Percentiles rank a stretch among this genome's conserved stretches.
Evolutionary conservation across 53 echinoderm and acorn worm genomes (phyloP).

Genomic region (Paracentrotus lividus): DNA sequence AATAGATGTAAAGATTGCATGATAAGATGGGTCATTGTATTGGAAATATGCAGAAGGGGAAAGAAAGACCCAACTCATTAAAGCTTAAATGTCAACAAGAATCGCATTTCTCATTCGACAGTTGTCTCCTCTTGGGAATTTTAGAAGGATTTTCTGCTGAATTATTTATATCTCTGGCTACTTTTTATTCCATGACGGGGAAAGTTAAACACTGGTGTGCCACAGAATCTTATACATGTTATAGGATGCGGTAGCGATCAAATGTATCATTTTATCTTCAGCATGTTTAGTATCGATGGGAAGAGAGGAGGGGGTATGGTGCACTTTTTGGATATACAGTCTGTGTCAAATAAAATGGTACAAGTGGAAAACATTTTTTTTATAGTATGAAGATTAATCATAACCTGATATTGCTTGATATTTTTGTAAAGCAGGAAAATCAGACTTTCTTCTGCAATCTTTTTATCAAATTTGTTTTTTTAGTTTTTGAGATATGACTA

Average conservation of each 20-base stretch:
- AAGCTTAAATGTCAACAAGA: constrained; percentile 55
- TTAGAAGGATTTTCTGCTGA: constrained; percentile 39
- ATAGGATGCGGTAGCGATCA: not conserved
- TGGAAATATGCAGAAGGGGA: not conserved
- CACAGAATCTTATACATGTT: not conserved
- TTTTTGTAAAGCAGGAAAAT: too few relatives aligned
- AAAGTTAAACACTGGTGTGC: not conserved
- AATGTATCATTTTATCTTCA: not conserved
- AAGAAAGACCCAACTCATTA: constrained; percentile 22
- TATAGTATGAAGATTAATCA: too few relatives aligned
- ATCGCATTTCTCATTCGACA: constrained; percentile 30
- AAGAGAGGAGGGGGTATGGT: not conserved
- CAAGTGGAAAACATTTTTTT: too few relatives aligned
- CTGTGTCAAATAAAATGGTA: too few relatives aligned
- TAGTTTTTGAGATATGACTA: too few relatives aligned
- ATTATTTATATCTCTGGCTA: constrained; percentile 32
- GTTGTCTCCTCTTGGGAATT: not conserved
- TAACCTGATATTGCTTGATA: too few relatives aligned
- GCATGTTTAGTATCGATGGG: not conserved
- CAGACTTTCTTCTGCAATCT: too few relatives aligned
- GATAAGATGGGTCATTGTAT: not conserved
- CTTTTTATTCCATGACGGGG: not conserved
- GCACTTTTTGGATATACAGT: too few relatives aligned
- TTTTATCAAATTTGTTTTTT: too few relatives aligned
- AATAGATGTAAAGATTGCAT: not conserved